These are phyloP conservation scores for Scyliorhinus canicula DNA, from an alignment of 2,797 vertebrate species.

Conservation along the genomic window DNA sequence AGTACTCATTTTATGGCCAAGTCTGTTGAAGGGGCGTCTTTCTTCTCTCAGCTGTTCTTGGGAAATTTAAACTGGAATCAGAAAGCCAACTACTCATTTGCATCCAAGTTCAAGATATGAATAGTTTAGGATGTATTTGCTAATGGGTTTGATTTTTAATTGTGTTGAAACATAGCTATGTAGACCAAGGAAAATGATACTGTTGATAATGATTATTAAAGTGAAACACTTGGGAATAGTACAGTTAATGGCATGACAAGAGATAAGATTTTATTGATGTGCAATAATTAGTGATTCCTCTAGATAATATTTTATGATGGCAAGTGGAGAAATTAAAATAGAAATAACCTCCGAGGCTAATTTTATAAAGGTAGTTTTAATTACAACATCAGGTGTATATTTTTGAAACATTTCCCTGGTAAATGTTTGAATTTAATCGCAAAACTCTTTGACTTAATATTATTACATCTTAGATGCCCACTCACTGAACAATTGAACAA, in stretches of 20 bases:
- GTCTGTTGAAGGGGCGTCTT: neutral
- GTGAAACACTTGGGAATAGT: constrained; percentile 3
- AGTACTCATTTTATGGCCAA: neutral
- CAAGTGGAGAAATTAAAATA: constrained; percentile 26
- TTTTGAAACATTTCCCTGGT: neutral
- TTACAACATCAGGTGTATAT: neutral
- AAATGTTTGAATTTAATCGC: neutral
- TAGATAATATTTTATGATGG: constrained; percentile 5
- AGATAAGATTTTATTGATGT: constrained; percentile 11
- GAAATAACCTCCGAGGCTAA: neutral
- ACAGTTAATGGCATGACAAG: constrained; percentile 22
- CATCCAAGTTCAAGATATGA: neutral
- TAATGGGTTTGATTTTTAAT: constrained; percentile 26
- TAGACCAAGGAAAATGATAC: constrained; percentile 8
- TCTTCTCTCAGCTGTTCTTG: neutral
- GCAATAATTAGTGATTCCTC: constrained; percentile 16
- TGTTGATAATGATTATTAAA: neutral
- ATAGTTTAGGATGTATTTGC: neutral
- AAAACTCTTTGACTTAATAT: neutral
- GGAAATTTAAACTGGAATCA: neutral
- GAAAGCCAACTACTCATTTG: neutral
- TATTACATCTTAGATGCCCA: neutral
- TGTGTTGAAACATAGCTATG: constrained; percentile 20
- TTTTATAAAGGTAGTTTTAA: constrained; percentile 8
- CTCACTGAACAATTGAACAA: neutral